phyloP scores from a whole-genome alignment of 2,113 vertebrate genomes.

The Reinhardtius hippoglossoides region DNA sequence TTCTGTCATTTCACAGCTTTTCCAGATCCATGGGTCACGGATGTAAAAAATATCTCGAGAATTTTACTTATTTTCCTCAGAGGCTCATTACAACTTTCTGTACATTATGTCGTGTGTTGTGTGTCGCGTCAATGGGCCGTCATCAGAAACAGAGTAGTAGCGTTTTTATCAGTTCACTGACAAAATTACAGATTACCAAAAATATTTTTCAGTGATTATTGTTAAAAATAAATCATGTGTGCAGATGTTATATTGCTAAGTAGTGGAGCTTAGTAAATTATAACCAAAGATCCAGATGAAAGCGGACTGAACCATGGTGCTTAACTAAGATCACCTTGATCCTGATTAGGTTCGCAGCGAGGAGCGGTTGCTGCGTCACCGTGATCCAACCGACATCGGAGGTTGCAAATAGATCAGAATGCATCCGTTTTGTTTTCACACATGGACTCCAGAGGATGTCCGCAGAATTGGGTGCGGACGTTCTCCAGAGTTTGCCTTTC shows the following conservation, averaged over 20 bases:
- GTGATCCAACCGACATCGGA: background rate
- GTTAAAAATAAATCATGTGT: constrained; percentile 7
- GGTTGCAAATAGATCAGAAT: background rate
- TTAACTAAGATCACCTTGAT: background rate
- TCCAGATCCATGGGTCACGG: constrained; percentile 85
- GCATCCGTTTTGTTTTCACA: constrained; percentile 5
- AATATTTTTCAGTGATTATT: constrained; percentile 4
- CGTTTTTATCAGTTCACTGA: constrained; percentile 27
- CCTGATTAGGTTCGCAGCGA: background rate
- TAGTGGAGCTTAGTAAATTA: constrained; percentile 69
- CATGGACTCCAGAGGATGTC: too few species aligned
- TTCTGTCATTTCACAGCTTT: constrained; percentile 76
- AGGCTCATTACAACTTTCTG: constrained; percentile 26
- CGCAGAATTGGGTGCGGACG: too few species aligned
- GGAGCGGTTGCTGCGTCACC: background rate
- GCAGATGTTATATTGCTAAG: constrained; percentile 21
- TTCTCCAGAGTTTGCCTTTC: too few species aligned
- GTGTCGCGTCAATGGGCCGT: constrained; percentile 22
- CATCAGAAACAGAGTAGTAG: constrained; percentile 40
- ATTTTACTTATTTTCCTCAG: constrained; percentile 33
- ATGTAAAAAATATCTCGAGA: constrained; percentile 77
- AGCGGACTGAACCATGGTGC: constrained; percentile 48
- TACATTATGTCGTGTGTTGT: constrained; percentile 24
- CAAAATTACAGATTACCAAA: constrained; percentile 27
- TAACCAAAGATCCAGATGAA: constrained; percentile 71